Base-by-base conservation (phyloP, 1,140 invertebrate species). In the Zaprionus kolodkinae region DNA sequence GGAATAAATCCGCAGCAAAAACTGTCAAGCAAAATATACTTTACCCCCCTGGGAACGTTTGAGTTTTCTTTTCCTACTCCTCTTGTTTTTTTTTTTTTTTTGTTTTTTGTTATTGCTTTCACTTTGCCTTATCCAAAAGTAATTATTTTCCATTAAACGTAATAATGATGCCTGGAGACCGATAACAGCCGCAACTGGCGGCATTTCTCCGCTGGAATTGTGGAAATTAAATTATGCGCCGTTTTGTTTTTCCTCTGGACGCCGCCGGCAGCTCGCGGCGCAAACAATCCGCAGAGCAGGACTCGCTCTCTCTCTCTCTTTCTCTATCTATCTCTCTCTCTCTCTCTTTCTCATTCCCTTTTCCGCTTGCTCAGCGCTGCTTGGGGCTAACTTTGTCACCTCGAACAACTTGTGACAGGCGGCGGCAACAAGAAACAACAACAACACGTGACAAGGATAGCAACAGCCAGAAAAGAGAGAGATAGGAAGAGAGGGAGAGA, bases 81-180 rank as follows among this genome's bases (percentile, higher is more conserved):
- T 30, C 27, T 30, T 6, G 0, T 6, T 4, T 6, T 30, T 3
- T 30, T 3, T 30, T 30, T 4, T 4, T 30, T 2, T 30, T 30
- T 27, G 25, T 27, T 30, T 30, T 30, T 79, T 83, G 85, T 88
- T 89, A 76, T 87, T 89, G 78, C 75, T 78, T 88, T 84, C 84
- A 88, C 85, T 89, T 89, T 88, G 85, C 78, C 85, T 79, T 89
- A 88, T 88, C 85, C 85, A 88, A 89, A 88, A 88, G 85, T 88
- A 88, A 88, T 88, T 88, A 88, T 89, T 85, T 88, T 89, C 85
- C 85, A 89, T 88, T 88, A 83, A 88, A 89, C 81, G 75, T 79
- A 88, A 88, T 89, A 88, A 88, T 89, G 85, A 88, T 76, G 84
- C 68, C 75, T 48, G 45, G 74, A 66, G 66, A 84, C 64, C 70